Evolutionary conservation across 2,797 vertebrate genomes (phyloP).

Genomic region (Pangasius sanitwongsei): DNA sequence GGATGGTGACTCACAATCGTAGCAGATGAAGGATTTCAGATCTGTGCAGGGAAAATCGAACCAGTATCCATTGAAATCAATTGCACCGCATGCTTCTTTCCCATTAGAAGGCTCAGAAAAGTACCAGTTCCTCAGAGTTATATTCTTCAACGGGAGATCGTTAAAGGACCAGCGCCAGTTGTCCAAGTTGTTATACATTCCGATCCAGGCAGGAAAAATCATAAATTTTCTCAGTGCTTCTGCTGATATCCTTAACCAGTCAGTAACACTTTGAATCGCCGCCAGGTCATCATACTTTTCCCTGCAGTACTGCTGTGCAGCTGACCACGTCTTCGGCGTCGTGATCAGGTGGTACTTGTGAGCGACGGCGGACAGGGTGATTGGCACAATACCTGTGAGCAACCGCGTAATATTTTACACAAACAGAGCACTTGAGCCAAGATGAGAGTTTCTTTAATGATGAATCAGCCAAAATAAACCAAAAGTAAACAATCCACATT

Average conservation of each 20-base stretch:
- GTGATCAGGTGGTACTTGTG: slow-evolving; percentile 20
- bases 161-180: slow-evolving; percentile 37
- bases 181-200: slow-evolving; percentile 19
- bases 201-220: background rate
- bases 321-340: accelerated
- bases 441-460: background rate
- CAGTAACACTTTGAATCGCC: background rate
- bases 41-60: accelerated
- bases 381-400: slow-evolving; percentile 2
- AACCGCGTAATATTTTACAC: background rate
- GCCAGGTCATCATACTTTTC: background rate
- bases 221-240: accelerated
- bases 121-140: background rate
- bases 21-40: background rate
- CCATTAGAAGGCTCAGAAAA: background rate
- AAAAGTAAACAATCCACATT: background rate
- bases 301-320: slow-evolving; percentile 30
- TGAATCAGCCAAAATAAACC: background rate
- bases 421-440: background rate
- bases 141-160: background rate
- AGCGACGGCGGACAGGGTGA: background rate
- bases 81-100: background rate
- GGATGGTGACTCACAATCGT: slow-evolving; percentile 8
- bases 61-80: accelerated
- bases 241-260: background rate